Percentiles rank a stretch among this genome's conserved stretches.
Evolutionary conservation across 1,140 invertebrate species (phyloP).

Genomic region (Lutraria rhynchaena): DNA sequence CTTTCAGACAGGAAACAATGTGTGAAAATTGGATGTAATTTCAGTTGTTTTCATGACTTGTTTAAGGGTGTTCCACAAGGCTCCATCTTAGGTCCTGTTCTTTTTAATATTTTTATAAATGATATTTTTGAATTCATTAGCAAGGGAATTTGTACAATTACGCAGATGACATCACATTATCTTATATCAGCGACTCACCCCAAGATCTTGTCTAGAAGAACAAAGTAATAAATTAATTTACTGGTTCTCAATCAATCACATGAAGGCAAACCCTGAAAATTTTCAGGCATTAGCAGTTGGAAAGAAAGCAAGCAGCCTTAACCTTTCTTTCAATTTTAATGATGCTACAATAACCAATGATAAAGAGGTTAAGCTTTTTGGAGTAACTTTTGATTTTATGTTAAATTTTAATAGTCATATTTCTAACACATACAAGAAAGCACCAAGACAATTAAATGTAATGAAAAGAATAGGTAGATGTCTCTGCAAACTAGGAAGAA

Average conservation of each 20-base stretch:
- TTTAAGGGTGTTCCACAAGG: constrained; percentile 29
- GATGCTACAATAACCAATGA: constrained; percentile 6
- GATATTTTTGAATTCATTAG: constrained; percentile 41
- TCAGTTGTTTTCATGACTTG: not conserved
- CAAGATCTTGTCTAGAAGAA: constrained; percentile 5
- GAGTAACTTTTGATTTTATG: constrained; percentile 44
- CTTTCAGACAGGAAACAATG: constrained; percentile 22
- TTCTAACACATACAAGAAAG: constrained; percentile 7
- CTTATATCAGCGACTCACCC: not conserved
- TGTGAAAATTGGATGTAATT: constrained; percentile 22
- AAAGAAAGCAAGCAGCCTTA: not conserved
- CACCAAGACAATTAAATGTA: constrained; percentile 35
- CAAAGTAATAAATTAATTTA: no score
- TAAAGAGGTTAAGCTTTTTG: constrained; percentile 18
- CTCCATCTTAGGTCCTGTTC: constrained; percentile 19
- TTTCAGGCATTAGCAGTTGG: constrained; percentile 33
- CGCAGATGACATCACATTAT: constrained; percentile 13
- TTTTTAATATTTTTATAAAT: constrained; percentile 45
- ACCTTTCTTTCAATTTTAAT: constrained; percentile 5
- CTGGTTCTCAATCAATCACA: not conserved
- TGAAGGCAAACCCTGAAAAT: constrained; percentile 32
- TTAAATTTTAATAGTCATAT: constrained; percentile 42
- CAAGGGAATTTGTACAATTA: not conserved
- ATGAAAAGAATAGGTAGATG: constrained; percentile 24
- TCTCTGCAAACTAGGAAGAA: constrained; percentile 2